Evolutionary conservation across 2,888 invertebrate genomes (phyloP).

Genomic region (Conchocele bisecta): DNA sequence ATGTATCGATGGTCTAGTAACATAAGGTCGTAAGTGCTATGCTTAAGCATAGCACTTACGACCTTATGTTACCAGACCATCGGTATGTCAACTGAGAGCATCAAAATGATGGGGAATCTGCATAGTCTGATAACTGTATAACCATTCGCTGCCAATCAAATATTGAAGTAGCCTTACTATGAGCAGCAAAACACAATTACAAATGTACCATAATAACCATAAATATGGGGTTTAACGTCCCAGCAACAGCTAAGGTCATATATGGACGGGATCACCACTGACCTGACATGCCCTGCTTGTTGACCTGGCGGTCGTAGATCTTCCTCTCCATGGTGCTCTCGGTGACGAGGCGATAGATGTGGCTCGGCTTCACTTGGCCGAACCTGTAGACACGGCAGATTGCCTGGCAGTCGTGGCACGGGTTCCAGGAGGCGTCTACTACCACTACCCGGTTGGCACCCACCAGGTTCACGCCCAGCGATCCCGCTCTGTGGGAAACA

Average conservation of each 20-base stretch:
- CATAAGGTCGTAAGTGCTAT: too few relatives aligned
- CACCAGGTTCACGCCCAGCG: constrained; percentile 97
- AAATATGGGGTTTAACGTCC: not conserved
- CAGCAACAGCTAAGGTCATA: too few relatives aligned
- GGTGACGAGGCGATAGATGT: constrained; percentile 97
- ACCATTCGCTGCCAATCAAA: too few relatives aligned
- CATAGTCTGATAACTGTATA: too few relatives aligned
- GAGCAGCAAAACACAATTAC: not conserved
- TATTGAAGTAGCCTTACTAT: too few relatives aligned
- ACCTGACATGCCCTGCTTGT: constrained; percentile 97
- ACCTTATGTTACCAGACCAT: too few relatives aligned
- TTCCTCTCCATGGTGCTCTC: constrained; percentile 98
- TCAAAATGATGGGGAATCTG: too few relatives aligned
- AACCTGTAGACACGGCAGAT: constrained; percentile 98
- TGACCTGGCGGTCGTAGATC: constrained; percentile 99
- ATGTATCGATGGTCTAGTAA: too few relatives aligned
- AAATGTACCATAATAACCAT: too few relatives aligned
- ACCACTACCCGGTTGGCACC: constrained; percentile 99
- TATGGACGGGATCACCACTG: constrained; percentile 28
- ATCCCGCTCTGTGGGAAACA: constrained; percentile 89
- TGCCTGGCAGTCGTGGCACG: constrained; percentile 95
- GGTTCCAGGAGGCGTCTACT: constrained; percentile 99
- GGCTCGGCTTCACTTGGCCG: constrained; percentile 96
- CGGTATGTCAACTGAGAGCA: too few relatives aligned
- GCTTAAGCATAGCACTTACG: too few relatives aligned